Evolutionary conservation across 1,140 invertebrate species (phyloP), one percentile per base, ranked within the genome.

Genomic region (Drosophila funebris): DNA sequence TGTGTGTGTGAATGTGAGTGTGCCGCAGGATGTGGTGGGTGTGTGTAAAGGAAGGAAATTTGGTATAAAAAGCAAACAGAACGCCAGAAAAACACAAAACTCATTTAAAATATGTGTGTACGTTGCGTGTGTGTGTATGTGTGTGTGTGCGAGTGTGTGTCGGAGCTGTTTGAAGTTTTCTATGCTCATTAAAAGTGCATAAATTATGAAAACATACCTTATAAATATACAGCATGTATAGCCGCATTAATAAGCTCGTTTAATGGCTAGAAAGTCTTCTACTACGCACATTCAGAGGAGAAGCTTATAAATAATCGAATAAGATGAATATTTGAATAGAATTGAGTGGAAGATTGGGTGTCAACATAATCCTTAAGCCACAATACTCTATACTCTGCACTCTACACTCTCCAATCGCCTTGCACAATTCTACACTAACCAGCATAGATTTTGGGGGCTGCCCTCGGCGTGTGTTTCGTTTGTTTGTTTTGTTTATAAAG

Each of bases 401-500:
- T 43, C 14, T 8, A 8, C 31, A n/a, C 22, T 52, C 54, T 43
- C 16, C 16, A 41, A 41, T 27, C 27, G 5, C 37, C n/a, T 9
- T n/a, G 8, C 27, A 24, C 41, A 46, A 60, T 58, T 50, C 33
- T 53, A 71, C 31, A 41, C 52, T 43, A 22, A 3, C 24, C 29
- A 22, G 8, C 37, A n/a, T 9, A 37, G 4, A 54, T 36, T 39
- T 54, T 33, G 39, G 8, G 62, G n/a, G 18, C 43, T 48, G 41
- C 27, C 31, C 52, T 48, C 52, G 52, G 36, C 52, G 63, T 67
- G 63, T 72, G 53, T 63, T 73, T 68, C 43, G 43, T 44, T 69
- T 63, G 81, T 87, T 88, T 87, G 78, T 87, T 87, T 87, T 87
- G 82, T 87, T 87, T 87, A 87, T 88, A 87, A 78, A 87, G 77